Conservation (phyloP, 2,797 vertebrate species). For the Prunella strophiata region DNA sequence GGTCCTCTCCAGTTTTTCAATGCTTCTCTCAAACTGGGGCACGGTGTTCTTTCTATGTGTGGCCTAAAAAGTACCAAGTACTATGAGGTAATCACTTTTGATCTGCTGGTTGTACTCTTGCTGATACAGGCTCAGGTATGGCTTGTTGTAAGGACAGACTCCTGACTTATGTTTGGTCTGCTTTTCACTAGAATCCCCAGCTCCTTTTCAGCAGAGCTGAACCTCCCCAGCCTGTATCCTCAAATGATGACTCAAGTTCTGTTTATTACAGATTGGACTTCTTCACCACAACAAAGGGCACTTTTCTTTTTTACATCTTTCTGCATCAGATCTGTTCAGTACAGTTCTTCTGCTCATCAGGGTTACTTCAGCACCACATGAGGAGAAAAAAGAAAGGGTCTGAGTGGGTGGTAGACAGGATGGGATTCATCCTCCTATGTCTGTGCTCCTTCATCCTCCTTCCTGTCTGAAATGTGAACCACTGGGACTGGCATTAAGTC, state of each 20-base stretch:
- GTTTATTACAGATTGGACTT: neutral
- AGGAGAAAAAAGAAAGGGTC: neutral
- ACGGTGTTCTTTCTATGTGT: neutral
- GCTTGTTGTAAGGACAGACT: neutral
- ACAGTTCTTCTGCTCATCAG: neutral
- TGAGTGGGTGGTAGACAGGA: neutral
- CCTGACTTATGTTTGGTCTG: neutral
- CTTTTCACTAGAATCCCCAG: neutral
- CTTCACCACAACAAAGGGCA: neutral
- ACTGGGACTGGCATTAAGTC: neutral
- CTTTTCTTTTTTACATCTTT: neutral
- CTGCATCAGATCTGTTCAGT: neutral
- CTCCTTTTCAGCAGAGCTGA: neutral
- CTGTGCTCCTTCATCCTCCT: no score
- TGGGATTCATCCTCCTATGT: neutral
- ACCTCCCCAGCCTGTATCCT: neutral
- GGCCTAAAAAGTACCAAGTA: neutral
- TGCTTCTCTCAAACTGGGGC: neutral
- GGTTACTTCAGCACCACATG: neutral
- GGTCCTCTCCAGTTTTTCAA: neutral
- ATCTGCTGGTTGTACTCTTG: neutral
- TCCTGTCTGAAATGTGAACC: neutral
- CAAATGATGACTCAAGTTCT: neutral
- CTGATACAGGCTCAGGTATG: neutral
- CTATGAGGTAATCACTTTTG: neutral